Conservation (phyloP, 2,888 invertebrate genomes). For the Chaetoderma sp. region DNA sequence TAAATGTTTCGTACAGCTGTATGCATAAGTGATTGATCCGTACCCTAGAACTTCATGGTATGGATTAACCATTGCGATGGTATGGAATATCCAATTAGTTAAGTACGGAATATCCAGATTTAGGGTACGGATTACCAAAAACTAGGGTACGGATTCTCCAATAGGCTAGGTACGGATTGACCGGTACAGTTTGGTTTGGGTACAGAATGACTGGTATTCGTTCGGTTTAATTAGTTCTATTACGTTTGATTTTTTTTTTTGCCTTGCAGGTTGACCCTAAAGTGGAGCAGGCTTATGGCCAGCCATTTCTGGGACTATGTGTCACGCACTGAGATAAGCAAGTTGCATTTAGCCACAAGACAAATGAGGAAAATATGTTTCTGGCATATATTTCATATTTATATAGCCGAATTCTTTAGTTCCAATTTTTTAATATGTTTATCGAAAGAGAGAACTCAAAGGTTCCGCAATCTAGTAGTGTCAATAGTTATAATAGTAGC, state of each 20-base stretch:
- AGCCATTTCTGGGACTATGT: constrained; percentile 10
- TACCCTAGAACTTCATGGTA: no score
- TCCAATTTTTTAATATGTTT: constrained; percentile 52
- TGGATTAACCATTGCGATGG: no score
- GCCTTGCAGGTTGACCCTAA: constrained; percentile 37
- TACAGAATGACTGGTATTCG: no score
- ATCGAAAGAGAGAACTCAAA: constrained; percentile 24
- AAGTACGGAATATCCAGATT: no score
- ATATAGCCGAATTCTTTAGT: constrained; percentile 55
- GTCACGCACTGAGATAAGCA: constrained; percentile 10
- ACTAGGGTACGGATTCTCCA: no score
- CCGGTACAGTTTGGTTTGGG: no score
- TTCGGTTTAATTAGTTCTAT: no score
- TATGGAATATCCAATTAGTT: no score
- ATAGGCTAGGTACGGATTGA: no score
- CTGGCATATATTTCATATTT: constrained; percentile 54
- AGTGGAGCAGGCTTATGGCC: constrained; percentile 28
- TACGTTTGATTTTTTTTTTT: constrained; percentile 17
- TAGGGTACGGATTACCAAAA: no score
- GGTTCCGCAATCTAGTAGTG: constrained; percentile 8
- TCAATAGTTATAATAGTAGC: constrained; percentile 13
- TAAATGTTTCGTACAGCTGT: no score
- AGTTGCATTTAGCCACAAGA: constrained; percentile 34
- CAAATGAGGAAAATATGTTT: constrained; percentile 60
- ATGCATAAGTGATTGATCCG: no score